phyloP scores from a whole-genome alignment of 2,113 vertebrate species.

The Amphiprion percula region DNA sequence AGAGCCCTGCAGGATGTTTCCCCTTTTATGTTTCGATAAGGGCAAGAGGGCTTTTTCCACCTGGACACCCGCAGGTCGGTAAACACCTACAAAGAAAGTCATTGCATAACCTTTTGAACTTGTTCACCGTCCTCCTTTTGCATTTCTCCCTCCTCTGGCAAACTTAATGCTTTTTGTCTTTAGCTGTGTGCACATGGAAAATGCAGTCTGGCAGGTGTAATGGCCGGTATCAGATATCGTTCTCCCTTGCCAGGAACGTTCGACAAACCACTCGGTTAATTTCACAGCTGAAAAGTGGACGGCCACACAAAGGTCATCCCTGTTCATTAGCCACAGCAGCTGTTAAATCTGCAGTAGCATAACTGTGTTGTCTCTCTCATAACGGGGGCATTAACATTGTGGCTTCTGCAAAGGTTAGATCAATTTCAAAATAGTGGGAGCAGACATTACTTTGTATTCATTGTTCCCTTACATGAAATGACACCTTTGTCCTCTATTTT shows the following conservation, averaged over 20 bases:
- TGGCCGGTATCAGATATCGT: conserved; percentile 48
- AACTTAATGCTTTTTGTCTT: conserved; percentile 39
- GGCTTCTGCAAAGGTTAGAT: conserved; percentile 29
- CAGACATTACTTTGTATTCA: conserved; percentile 24
- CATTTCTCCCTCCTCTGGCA: conserved; percentile 10
- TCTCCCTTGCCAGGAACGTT: conserved; percentile 27
- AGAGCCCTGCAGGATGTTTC: conserved; percentile 39
- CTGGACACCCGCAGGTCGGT: conserved; percentile 68
- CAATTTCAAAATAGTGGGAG: conserved; percentile 13
- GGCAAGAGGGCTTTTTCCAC: conserved; percentile 49
- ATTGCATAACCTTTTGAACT: conserved; percentile 58
- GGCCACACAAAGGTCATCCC: conserved; percentile 39
- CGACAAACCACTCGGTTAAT: conserved; percentile 57
- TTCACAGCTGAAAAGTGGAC: conserved; percentile 26
- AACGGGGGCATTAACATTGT: conserved; percentile 8
- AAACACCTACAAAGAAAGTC: conserved; percentile 64
- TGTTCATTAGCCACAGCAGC: conserved; percentile 40
- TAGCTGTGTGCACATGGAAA: not conserved
- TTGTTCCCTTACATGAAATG: conserved; percentile 25
- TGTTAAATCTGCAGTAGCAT: conserved; percentile 41
- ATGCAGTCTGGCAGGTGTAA: conserved; percentile 53
- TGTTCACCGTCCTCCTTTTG: conserved; percentile 21
- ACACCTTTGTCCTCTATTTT: conserved; percentile 28
- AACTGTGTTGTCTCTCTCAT: conserved; percentile 44
- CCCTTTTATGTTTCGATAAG: conserved; percentile 66